Evolutionary conservation across 2,888 invertebrate genomes (phyloP).

Genomic region (Drosophila aldrichi): DNA sequence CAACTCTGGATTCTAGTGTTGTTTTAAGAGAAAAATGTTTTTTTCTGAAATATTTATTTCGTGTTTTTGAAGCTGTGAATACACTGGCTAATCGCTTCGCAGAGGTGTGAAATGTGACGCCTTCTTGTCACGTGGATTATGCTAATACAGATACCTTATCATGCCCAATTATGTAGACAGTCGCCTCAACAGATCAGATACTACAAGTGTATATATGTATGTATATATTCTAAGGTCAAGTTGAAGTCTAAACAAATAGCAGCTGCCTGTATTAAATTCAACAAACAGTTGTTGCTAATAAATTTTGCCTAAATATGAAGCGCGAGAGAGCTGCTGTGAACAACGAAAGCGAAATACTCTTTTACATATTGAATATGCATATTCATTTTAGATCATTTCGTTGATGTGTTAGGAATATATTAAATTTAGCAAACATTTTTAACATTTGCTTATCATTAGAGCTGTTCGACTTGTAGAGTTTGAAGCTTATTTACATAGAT

Average conservation of each 20-base stretch:
- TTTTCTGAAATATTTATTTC: slow-evolving; percentile 4
- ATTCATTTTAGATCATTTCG: background rate
- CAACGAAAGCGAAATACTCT: slow-evolving; percentile 10
- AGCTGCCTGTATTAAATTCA: slow-evolving; percentile 37
- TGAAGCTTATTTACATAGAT: background rate
- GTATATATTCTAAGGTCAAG: slow-evolving; percentile 55
- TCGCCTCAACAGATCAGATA: slow-evolving; percentile 9
- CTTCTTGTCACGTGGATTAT: slow-evolving; percentile 45
- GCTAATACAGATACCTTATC: slow-evolving; percentile 49
- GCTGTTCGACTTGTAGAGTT: background rate
- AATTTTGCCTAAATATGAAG: slow-evolving; percentile 38
- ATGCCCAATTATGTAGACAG: slow-evolving; percentile 34
- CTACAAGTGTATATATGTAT: slow-evolving; percentile 3
- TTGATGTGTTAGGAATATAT: background rate
- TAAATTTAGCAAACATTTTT: background rate
- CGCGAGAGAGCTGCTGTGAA: background rate
- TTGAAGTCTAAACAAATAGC: slow-evolving; percentile 52
- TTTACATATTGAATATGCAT: background rate
- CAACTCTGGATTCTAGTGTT: slow-evolving; percentile 32
- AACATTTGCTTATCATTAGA: background rate
- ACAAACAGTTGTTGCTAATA: slow-evolving; percentile 50
- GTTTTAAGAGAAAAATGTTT: slow-evolving; percentile 1
- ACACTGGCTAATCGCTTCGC: slow-evolving; percentile 23
- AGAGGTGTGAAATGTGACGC: slow-evolving; percentile 46
- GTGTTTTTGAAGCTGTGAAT: background rate